A percentile compares a stretch with the other conserved stretches of the same genome.
Evolutionary conservation across 2,113 vertebrate species (phyloP).

Genomic region (Eubucco bourcierii): DNA sequence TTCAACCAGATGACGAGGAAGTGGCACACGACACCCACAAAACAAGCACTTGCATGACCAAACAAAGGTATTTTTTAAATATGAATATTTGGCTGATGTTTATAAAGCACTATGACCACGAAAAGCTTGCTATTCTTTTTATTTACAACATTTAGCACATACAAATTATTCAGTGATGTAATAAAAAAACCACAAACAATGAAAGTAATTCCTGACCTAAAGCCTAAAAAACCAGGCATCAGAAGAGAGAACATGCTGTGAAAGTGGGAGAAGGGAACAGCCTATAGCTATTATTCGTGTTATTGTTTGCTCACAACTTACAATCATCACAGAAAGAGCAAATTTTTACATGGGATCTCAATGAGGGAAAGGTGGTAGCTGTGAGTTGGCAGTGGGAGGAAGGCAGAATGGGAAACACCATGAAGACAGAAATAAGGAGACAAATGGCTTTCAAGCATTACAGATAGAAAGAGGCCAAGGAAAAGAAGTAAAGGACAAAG

Average conservation of each 20-base stretch:
- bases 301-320: constrained; percentile 36
- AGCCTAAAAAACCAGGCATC: constrained; percentile 39
- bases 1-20: background rate
- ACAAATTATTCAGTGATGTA: background rate
- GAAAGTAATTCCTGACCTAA: constrained; percentile 16
- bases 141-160: background rate
- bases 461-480: background rate
- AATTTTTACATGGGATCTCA: constrained; percentile 26
- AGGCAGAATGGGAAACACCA: background rate
- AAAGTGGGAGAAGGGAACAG: constrained; percentile 21
- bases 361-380: background rate
- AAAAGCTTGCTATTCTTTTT: constrained; percentile 12
- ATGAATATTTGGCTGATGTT: background rate
- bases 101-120: background rate
- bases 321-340: constrained; percentile 50
- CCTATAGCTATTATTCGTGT: background rate
- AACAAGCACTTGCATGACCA: background rate
- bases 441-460: background rate
- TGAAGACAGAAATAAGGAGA: background rate
- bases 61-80: background rate
- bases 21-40: background rate
- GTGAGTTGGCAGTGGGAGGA: background rate
- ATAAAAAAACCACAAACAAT: background rate
- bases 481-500: background rate
- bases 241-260: constrained; percentile 37